A percentile compares a stretch with the other conserved stretches of the same genome.
These are phyloP conservation scores for Orientallactaga sibirica DNA, from an alignment of 2,797 vertebrate species.

Conservation along the genomic window DNA sequence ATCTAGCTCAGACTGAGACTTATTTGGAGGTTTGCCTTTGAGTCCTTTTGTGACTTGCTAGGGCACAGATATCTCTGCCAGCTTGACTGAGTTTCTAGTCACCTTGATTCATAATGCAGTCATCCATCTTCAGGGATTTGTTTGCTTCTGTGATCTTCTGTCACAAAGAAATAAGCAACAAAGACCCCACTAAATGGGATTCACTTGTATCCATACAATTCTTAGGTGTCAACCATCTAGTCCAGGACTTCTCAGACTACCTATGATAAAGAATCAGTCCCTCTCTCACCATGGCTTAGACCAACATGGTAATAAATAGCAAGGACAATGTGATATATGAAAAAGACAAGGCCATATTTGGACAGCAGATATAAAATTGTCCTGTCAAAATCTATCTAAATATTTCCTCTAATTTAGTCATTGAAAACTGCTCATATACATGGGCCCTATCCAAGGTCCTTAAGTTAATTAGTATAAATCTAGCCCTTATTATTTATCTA, in stretches of 20 bases:
- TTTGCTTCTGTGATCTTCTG: background rate
- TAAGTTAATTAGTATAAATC: background rate
- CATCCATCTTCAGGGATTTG: background rate
- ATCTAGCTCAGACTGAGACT: background rate
- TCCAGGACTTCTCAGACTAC: background rate
- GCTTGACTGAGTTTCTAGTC: background rate
- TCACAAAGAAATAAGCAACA: background rate
- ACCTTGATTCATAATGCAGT: background rate
- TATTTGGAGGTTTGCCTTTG: background rate
- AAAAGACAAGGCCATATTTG: background rate
- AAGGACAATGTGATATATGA: background rate
- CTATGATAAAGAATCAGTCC: background rate
- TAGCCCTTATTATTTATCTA: background rate
- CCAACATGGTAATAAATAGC: background rate
- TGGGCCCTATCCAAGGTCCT: background rate
- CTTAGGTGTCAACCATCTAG: background rate
- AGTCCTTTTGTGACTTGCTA: background rate
- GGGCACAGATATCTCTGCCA: background rate
- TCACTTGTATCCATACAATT: background rate
- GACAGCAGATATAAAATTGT: background rate
- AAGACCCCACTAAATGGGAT: accelerated
- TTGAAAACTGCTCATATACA: background rate
- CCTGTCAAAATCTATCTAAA: constrained; percentile 13
- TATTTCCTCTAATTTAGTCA: background rate
- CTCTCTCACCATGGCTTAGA: background rate